Conservation (phyloP, 2,113 vertebrate species). For the Tamias sibiricus region DNA sequence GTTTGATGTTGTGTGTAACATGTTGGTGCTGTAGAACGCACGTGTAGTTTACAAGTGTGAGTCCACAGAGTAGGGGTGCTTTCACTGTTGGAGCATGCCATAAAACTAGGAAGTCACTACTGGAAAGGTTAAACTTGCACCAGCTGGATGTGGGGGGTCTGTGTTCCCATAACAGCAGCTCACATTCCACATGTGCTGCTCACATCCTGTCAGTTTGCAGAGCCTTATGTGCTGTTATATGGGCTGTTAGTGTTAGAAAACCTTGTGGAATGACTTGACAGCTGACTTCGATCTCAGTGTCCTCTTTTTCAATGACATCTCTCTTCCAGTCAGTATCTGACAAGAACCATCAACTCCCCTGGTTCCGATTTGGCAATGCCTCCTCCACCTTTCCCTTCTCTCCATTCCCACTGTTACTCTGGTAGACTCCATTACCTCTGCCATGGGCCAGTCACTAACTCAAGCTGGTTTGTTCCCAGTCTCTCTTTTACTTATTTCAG, state of each 20-base stretch:
- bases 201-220: background rate
- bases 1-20: background rate
- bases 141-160: background rate
- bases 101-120: background rate
- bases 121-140: background rate
- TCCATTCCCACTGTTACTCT: background rate
- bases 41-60: background rate
- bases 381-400: background rate
- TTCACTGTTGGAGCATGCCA: background rate
- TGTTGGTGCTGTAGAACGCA: background rate
- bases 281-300: background rate
- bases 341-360: background rate
- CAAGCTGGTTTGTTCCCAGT: background rate
- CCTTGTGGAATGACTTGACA: background rate
- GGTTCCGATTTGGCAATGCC: background rate
- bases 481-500: background rate
- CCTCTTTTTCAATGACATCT: background rate
- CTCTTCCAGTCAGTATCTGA: background rate
- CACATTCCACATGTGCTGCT: background rate
- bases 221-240: background rate
- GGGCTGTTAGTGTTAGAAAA: background rate
- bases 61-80: background rate
- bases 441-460: background rate
- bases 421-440: background rate
- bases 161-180: background rate